phyloP scores from a whole-genome alignment of 2,888 invertebrate species.

The Sympetrum striolatum region DNA sequence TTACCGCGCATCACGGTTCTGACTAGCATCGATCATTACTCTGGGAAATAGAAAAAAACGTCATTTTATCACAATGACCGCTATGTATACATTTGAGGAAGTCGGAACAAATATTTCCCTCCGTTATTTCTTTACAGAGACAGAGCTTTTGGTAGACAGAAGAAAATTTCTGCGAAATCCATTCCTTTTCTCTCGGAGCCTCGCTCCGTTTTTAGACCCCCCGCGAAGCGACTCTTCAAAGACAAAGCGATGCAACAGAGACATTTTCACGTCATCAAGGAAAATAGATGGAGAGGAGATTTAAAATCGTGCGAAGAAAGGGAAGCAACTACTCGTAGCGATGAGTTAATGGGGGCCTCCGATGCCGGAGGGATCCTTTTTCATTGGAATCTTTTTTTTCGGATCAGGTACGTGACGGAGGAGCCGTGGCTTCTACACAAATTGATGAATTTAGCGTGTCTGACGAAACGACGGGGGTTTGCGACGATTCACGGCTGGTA shows the following conservation, averaged over 20 bases:
- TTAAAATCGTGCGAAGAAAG: not conserved
- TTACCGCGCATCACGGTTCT: not conserved
- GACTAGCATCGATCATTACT: not conserved
- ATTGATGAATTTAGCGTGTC: not conserved
- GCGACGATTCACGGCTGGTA: not conserved
- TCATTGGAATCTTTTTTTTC: not conserved
- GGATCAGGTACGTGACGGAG: conserved; percentile 35
- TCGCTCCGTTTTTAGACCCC: not conserved
- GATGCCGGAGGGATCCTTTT: conserved; percentile 12
- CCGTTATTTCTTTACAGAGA: not conserved
- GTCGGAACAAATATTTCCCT: not conserved
- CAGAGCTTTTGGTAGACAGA: not conserved
- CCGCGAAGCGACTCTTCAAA: not conserved
- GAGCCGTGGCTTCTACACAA: not conserved
- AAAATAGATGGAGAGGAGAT: not conserved
- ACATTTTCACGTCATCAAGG: not conserved
- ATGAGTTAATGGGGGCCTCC: not conserved
- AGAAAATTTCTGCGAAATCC: not conserved
- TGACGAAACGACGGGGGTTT: not conserved
- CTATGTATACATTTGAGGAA: not conserved
- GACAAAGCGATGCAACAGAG: not conserved
- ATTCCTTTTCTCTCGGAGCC: not conserved
- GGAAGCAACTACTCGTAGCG: not conserved
- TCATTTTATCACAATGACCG: not conserved
- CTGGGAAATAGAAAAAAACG: conserved; percentile 4